Evolutionary conservation across 2,888 invertebrate genomes (phyloP).

Genomic region (Latrodectus elegans): DNA sequence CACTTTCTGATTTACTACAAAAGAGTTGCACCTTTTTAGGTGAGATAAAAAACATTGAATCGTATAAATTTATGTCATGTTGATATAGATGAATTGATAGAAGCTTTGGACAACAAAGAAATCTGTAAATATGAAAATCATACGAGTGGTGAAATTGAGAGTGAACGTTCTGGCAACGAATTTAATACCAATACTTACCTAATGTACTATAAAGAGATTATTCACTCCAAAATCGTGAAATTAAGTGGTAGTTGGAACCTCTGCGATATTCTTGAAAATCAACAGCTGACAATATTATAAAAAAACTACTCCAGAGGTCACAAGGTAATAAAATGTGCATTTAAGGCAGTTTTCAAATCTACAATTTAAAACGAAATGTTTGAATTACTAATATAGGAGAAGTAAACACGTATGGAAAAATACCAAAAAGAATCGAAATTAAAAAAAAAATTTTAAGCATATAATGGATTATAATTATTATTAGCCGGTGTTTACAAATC

Average conservation of each 20-base stretch:
- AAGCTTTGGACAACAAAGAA: constrained; percentile 15
- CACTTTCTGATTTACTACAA: constrained; percentile 11
- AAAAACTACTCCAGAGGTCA: constrained; percentile 24
- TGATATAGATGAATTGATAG: neutral
- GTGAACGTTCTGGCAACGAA: neutral
- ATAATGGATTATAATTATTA: constrained; percentile 23
- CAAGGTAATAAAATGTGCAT: constrained; percentile 8
- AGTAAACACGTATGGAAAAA: neutral
- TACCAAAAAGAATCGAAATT: neutral
- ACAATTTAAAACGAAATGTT: constrained; percentile 26
- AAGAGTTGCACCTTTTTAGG: neutral
- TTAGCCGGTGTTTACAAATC: constrained; percentile 11
- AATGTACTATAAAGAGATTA: neutral
- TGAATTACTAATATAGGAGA: neutral
- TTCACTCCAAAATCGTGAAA: too few species aligned
- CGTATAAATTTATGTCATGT: constrained; percentile 6
- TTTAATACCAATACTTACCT: neutral
- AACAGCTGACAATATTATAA: constrained; percentile 26
- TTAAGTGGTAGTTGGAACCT: too few species aligned
- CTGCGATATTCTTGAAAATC: neutral
- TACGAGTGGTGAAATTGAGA: constrained; percentile 29
- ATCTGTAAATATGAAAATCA: constrained; percentile 21
- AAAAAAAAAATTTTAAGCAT: constrained; percentile 3
- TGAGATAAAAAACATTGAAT: neutral
- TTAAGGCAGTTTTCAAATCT: constrained; percentile 26